Conservation (phyloP, 2,113 vertebrate genomes). For the Willisornis vidua region DNA sequence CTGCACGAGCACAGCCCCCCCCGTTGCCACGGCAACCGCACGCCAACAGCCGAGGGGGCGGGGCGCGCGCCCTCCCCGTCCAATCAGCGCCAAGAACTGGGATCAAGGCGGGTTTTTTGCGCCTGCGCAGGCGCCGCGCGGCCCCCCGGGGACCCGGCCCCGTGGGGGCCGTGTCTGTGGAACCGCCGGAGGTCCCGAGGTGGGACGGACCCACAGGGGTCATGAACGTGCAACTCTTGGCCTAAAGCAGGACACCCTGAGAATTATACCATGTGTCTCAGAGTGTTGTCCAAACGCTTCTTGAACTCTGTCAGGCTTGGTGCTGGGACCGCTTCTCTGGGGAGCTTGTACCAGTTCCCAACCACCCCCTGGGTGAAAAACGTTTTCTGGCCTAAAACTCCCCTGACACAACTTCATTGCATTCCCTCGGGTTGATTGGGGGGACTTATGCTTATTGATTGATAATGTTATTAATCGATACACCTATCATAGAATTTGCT, state of each 20-base stretch:
- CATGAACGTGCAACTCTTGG: fast-evolving
- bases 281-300: neutral
- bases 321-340: fast-evolving
- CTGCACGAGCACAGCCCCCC: neutral
- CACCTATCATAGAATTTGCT: too few relatives aligned
- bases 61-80: neutral
- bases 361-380: fast-evolving
- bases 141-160: too few relatives aligned
- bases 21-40: neutral
- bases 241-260: neutral
- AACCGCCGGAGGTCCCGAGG: fast-evolving
- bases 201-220: fast-evolving
- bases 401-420: neutral
- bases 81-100: neutral
- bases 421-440: neutral
- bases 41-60: neutral
- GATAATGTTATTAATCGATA: too few relatives aligned
- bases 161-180: fast-evolving
- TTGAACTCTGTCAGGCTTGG: too few relatives aligned
- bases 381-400: too few relatives aligned
- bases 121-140: too few relatives aligned
- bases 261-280: neutral
- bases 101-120: too few relatives aligned
- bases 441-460: too few relatives aligned
- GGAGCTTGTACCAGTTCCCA: neutral